These are phyloP conservation scores for Lordiphosa mommai DNA, from an alignment of 1,140 invertebrate genomes.

Conservation along the genomic window DNA sequence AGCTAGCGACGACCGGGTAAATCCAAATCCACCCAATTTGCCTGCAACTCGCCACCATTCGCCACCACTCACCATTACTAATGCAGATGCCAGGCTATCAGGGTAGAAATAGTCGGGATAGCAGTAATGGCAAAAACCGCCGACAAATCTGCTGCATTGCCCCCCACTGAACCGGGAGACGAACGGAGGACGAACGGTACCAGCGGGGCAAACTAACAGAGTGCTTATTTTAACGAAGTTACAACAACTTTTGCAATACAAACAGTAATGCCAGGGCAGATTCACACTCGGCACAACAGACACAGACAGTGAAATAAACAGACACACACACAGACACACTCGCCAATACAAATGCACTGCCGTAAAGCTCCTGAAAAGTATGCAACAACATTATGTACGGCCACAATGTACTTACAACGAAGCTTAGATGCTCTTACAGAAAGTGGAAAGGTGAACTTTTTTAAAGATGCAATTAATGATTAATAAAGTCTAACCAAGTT, in stretches of 20 bases:
- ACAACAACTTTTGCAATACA: conserved; percentile 76
- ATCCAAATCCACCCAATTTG: conserved; percentile 65
- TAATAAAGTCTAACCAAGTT: no score
- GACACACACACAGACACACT: conserved; percentile 3
- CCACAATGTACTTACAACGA: background rate
- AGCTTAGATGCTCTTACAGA: conserved; percentile 23
- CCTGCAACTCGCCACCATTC: conserved; percentile 42
- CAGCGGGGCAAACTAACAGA: conserved; percentile 72
- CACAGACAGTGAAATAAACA: conserved; percentile 25
- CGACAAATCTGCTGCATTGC: conserved; percentile 73
- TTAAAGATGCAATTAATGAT: no score
- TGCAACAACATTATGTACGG: conserved; percentile 40
- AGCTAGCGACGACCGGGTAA: conserved; percentile 41
- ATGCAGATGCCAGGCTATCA: conserved; percentile 66
- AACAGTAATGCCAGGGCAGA: conserved; percentile 74
- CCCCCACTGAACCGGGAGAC: conserved; percentile 1
- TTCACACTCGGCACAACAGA: conserved; percentile 68
- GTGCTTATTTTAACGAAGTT: conserved; percentile 76
- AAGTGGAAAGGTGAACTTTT: background rate
- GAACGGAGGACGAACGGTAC: conserved; percentile 17
- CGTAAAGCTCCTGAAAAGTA: conserved; percentile 49
- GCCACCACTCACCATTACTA: conserved; percentile 64
- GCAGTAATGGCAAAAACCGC: conserved; percentile 68
- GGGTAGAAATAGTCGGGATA: conserved; percentile 18
- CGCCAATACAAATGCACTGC: conserved; percentile 34